Conservation (phyloP, 2,113 vertebrate species). For the Macquaria australasica region DNA sequence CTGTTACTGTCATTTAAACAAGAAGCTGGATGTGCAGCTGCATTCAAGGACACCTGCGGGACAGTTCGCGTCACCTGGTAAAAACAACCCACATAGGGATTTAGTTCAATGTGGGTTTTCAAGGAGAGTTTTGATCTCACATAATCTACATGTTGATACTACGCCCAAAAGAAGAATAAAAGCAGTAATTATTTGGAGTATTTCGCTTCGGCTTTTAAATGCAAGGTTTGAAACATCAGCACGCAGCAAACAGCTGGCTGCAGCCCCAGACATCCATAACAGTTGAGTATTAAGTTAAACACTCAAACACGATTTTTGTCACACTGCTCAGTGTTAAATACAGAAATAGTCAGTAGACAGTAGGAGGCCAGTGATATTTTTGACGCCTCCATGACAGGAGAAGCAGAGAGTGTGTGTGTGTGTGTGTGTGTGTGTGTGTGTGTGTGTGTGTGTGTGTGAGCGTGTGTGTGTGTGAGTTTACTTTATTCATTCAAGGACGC, state of each 20-base stretch:
- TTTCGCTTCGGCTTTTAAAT: background rate
- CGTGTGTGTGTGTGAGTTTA: constrained; percentile 6
- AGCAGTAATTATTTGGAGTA: background rate
- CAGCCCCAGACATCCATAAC: background rate
- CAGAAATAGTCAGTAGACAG: constrained; percentile 43
- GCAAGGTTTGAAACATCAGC: background rate
- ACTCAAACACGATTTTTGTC: constrained; percentile 7
- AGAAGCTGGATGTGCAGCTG: background rate
- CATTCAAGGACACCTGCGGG: background rate
- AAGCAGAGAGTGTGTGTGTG: background rate
- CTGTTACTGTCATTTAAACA: background rate
- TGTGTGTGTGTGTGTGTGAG: background rate
- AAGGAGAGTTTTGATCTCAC: background rate
- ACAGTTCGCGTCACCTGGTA: background rate
- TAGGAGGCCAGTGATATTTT: constrained; percentile 44
- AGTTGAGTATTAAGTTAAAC: background rate
- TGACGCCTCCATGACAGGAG: constrained; percentile 34
- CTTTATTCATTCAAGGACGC: constrained; percentile 45
- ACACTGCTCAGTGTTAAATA: constrained; percentile 15
- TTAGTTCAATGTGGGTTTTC: background rate
- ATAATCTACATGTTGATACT: background rate
- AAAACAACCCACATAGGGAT: background rate
- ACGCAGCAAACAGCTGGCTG: background rate
- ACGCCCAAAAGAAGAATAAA: background rate
- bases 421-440: background rate